Conservation (phyloP, 2,113 vertebrate species). For the Pavo muticus region DNA sequence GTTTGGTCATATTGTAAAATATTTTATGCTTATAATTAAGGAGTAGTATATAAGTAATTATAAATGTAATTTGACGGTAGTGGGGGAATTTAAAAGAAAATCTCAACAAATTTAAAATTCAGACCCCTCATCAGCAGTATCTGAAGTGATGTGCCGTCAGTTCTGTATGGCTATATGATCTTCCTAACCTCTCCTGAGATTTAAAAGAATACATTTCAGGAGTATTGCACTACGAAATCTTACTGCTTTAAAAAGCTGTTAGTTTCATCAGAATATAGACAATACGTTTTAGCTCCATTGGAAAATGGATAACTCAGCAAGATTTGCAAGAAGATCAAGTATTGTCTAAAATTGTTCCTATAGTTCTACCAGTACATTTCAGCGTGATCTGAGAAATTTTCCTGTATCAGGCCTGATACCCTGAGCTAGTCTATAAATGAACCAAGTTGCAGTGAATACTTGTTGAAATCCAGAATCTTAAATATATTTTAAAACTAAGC, state of each 20-base stretch:
- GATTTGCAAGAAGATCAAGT: neutral
- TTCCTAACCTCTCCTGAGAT: neutral
- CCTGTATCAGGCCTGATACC: fast-evolving
- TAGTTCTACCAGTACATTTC: neutral
- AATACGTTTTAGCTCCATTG: neutral
- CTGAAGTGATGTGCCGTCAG: neutral
- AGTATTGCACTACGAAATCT: neutral
- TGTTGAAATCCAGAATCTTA: neutral
- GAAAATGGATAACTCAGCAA: neutral
- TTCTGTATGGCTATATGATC: neutral
- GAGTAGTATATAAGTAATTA: neutral
- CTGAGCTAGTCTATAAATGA: neutral
- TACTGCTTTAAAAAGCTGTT: neutral
- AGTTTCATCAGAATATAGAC: neutral
- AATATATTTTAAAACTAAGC: neutral
- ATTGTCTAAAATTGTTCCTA: neutral
- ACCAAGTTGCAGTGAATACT: neutral
- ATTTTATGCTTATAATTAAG: neutral
- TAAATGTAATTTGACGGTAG: neutral
- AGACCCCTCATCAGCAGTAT: neutral
- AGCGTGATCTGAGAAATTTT: neutral
- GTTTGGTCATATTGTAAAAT: neutral
- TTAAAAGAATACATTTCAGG: neutral
- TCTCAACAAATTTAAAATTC: neutral
- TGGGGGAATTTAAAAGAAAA: neutral